Conservation (phyloP, 2,888 invertebrate species). For the Eupithecia abbreviata region DNA sequence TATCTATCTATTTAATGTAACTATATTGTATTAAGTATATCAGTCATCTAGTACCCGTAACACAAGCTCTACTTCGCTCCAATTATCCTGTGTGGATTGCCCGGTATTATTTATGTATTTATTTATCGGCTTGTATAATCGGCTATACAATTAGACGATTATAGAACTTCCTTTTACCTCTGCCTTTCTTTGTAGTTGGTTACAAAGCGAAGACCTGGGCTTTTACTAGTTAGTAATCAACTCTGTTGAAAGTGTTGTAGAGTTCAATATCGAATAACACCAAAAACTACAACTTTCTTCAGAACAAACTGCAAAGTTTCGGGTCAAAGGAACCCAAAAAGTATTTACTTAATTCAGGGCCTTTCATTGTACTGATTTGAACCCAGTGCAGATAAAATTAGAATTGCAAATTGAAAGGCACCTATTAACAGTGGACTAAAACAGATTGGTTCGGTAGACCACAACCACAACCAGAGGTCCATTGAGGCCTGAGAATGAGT, state of each 20-base stretch:
- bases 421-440: neutral
- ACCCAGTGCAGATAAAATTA: conserved; percentile 20
- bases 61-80: too few relatives aligned
- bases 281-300: neutral
- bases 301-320: neutral
- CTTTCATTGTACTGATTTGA: neutral
- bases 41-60: too few relatives aligned
- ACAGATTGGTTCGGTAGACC: conserved; percentile 6
- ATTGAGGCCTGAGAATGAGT: neutral
- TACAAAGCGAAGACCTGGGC: neutral
- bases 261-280: neutral
- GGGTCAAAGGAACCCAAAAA: neutral
- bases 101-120: too few relatives aligned
- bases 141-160: too few relatives aligned
- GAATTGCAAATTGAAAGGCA: conserved; percentile 19
- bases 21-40: too few relatives aligned
- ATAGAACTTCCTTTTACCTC: too few relatives aligned
- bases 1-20: too few relatives aligned
- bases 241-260: neutral
- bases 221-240: neutral
- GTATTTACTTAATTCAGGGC: neutral
- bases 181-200: too few relatives aligned
- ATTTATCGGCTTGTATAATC: too few relatives aligned
- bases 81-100: too few relatives aligned
- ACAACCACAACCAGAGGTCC: neutral